Evolutionary conservation across 1,140 invertebrate species (phyloP).

Genomic region (Atta texana): DNA sequence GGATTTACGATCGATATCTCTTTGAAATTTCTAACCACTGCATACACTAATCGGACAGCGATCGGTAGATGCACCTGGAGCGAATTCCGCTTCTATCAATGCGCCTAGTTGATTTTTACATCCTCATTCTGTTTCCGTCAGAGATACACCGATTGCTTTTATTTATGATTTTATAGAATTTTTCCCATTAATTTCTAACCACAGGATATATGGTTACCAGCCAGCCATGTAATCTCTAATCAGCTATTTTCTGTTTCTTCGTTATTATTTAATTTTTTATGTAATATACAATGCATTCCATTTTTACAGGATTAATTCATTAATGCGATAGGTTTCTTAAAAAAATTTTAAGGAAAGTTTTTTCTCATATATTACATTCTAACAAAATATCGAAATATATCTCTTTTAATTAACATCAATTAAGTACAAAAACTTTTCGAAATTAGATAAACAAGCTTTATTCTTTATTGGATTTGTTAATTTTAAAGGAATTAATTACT

Average conservation of each 20-base stretch:
- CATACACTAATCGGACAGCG: background rate
- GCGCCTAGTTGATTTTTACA: conserved; percentile 29
- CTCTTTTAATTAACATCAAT: background rate
- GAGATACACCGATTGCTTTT: background rate
- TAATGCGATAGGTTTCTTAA: no score
- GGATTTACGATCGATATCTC: background rate
- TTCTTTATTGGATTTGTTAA: background rate
- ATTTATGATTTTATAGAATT: conserved; percentile 1
- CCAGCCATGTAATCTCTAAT: background rate
- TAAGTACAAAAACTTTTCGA: background rate
- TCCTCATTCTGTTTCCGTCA: background rate
- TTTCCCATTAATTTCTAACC: background rate
- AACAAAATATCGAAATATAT: background rate
- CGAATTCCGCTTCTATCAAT: conserved; percentile 19
- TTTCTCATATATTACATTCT: background rate
- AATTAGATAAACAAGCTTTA: background rate
- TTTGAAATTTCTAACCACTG: conserved; percentile 6
- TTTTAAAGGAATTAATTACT: background rate
- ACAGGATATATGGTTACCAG: background rate
- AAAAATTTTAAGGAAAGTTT: background rate
- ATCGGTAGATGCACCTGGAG: conserved; percentile 13
- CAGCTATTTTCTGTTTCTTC: no score
- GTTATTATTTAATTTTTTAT: no score
- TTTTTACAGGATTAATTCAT: no score
- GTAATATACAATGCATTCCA: no score